Evolutionary conservation across 2,888 invertebrate genomes (phyloP), one percentile per base, ranked within the genome.

Genomic region (Clepsis dumicolana): DNA sequence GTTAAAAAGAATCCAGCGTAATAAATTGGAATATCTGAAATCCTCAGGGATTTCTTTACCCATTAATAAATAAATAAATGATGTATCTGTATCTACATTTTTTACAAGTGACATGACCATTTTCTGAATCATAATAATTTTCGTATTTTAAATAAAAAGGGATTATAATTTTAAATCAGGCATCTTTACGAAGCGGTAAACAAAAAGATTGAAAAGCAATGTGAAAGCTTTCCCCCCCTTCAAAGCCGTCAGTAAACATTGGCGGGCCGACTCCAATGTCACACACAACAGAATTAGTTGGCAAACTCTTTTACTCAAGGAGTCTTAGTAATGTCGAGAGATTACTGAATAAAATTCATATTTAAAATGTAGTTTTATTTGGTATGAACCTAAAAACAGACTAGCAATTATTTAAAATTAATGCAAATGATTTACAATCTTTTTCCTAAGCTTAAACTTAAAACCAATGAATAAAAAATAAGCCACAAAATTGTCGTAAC

Each of bases 221-320:
- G 85, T 81, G 82, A 87, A 88, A 87, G 88, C 86, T 86, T 86
- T 84, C 75, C 77, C 75, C 77, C 75, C 81, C 52, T 82, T 80
- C 77, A 81, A 83, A 88, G 86, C 84, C 83, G 75, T 83, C 77
- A 71, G 85, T 81, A 89, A 89, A 89, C 87, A 88, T 80, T 79
- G 82, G 76, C 76, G 79, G 77, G 73, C 73, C 73, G 81, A 81
- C 83, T 85, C 80, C 76, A 77, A 70, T 70, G 72, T 69, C 75
- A 67, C 69, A 82, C 79, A 81, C 68, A 81, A 76, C 0, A 29
- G 0, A 4, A 4, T 18, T 18, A 38, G 8, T 32, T 44, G 25
- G 18, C 57, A 10, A 74, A 32, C 72, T 21, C 21, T 12, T 21
- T 48, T 8, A 10, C 12, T 21, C 18, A 18, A 8, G 18, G 18